Evolutionary conservation across 2,113 vertebrate species (phyloP), one percentile per base, ranked within the genome.

Genomic region (Probosciger aterrimus): DNA sequence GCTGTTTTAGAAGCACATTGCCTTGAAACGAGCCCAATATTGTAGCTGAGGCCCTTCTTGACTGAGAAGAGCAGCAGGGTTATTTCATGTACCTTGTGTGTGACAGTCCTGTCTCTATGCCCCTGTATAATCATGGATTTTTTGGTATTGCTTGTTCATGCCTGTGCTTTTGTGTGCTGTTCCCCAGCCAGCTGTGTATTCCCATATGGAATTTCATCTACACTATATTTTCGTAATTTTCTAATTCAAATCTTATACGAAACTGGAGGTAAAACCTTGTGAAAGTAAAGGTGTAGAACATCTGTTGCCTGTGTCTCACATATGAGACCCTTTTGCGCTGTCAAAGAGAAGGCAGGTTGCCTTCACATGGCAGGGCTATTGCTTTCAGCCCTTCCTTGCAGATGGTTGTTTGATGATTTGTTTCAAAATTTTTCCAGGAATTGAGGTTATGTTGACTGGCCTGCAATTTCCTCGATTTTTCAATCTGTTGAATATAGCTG

Each of bases 331-430:
- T 75, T 52, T 41, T 71, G 50, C 77, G 73, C 39, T 52, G 17
- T 75, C 65, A 64, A 71, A 89, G 73, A 64, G 52, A 87, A 78
- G 33, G 50, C 81, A 93, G 27, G 93, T 68, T 96, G 81, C 52
- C 69, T 91, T 95, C 86, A 73, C 1, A 2, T 62, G 86, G 77
- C 57, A 60, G 67, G 46, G 55, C 86, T 94, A 39, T 84, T 91
- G 43, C 60, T 95, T 95, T 83, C 91, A 93, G 91, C 65, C 47
- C 60, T 95, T 84, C 35, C 77, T 88, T 59, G 57, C 74, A 91
- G 88, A 89, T 68, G 46, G 64, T 67, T 70, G 68, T 35, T 81
- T 86, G 67, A 84, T 75, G 46, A 77, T 70, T 93, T 71, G 70
- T 86, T 92, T 59, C 37, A 67, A 15, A 74, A 5, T 9, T 89